Conservation (phyloP, 2,113 vertebrate genomes). For the Excalfactoria chinensis region DNA sequence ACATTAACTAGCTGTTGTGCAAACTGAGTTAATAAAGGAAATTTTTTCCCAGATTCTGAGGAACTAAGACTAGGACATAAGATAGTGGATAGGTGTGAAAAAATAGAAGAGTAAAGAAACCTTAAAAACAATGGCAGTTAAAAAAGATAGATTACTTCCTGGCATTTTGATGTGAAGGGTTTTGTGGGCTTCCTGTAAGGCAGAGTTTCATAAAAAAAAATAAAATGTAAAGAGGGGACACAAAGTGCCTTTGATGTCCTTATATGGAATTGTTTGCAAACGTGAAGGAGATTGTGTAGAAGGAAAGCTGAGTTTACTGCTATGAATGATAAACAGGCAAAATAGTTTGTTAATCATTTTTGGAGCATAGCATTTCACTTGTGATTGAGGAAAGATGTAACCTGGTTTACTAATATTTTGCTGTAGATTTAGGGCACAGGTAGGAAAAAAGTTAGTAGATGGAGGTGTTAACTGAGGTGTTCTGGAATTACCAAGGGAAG, state of each 20-base stretch:
- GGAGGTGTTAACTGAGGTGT: not conserved
- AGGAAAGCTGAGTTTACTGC: not conserved
- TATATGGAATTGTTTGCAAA: not conserved
- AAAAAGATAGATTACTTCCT: slow-evolving; percentile 13
- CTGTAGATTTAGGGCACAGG: not conserved
- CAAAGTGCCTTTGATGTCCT: not conserved
- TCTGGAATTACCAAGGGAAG: not conserved
- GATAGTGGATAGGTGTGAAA: not conserved
- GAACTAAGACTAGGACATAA: slow-evolving; percentile 18
- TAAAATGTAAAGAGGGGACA: not conserved
- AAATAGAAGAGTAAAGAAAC: slow-evolving; percentile 17
- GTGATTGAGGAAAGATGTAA: not conserved
- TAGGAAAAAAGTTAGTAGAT: not conserved
- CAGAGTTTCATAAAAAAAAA: not conserved
- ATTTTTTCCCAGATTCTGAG: slow-evolving; percentile 12
- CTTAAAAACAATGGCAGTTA: not conserved
- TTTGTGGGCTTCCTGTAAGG: not conserved
- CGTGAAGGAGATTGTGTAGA: not conserved
- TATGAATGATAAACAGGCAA: not conserved
- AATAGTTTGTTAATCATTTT: not conserved
- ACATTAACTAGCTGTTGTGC: slow-evolving; percentile 11
- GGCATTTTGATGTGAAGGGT: not conserved
- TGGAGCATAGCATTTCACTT: not conserved
- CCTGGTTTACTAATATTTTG: not conserved
- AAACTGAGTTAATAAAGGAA: slow-evolving; percentile 48